Evolutionary conservation across 2,113 vertebrate genomes (phyloP).

Genomic region (Anarrhichthys ocellatus): DNA sequence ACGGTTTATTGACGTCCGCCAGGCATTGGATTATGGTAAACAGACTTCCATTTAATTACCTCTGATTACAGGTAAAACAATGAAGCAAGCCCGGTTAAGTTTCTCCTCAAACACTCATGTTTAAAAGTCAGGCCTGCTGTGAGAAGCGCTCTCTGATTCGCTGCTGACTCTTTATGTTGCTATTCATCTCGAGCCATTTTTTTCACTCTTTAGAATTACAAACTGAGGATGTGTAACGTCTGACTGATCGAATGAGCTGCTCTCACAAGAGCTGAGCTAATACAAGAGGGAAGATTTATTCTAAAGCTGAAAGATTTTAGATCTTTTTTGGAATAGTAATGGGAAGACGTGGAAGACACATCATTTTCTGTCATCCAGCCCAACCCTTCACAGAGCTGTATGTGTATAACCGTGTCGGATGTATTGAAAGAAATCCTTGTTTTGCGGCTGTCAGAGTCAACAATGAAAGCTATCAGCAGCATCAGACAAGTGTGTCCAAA

Average conservation of each 20-base stretch:
- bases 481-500: constrained; percentile 61
- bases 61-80: constrained; percentile 17
- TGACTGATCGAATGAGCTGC: background rate
- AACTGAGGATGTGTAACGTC: background rate
- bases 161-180: background rate
- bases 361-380: constrained; percentile 11
- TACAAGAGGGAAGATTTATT: background rate
- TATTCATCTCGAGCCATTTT: constrained; percentile 9
- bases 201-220: background rate
- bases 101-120: constrained; percentile 12
- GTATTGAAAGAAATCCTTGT: constrained; percentile 11
- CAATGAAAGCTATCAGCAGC: constrained; percentile 44
- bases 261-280: background rate
- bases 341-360: background rate
- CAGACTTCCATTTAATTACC: constrained; percentile 39
- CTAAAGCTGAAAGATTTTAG: constrained; percentile 15
- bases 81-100: background rate
- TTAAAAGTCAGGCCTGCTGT: background rate
- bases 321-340: constrained; percentile 15
- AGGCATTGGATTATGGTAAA: constrained; percentile 12
- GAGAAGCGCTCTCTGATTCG: background rate
- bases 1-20: background rate
- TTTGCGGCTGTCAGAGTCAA: constrained; percentile 28
- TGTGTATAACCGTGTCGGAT: background rate
- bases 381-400: background rate